Base-by-base conservation (phyloP, 2,113 vertebrate genomes). In the Nestor notabilis region DNA sequence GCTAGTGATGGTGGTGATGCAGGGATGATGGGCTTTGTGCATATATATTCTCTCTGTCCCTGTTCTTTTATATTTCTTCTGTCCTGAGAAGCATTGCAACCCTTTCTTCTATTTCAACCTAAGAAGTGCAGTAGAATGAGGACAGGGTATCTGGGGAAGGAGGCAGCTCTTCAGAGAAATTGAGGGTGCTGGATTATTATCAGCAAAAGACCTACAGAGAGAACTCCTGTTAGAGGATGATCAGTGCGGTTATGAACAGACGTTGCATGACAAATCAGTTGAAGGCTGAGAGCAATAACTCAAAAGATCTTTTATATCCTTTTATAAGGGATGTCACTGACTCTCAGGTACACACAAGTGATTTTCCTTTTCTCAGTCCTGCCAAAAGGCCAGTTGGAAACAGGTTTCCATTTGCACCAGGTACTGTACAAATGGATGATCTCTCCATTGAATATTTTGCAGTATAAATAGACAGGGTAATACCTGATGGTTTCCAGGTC, bases 391-490 rank as follows among this genome's bases (percentile, higher is more conserved):
- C 3, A 2, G 10, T 3, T 60, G 53, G 72, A 46, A 86, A 17
- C 10, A 47, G 39, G 21, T 29, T 94, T 85, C 52, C 37, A 15
- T 61, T 85, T 28, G 39, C 44, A 52, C 24, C 17, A 53, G 65
- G 35, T n/a, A 5, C 1, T 2, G 15, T 20, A 2, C 11, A 18
- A 37, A 52, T 1, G 27, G 27, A 37, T 41, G 25, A 70, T 33
- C 41, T 49, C 31, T 71, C 21, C 5, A 0, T 13, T 4, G 71
- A 39, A 52, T 53, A 28, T n/a, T 49, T 2, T 47, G 17, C 11
- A 8, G 2, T 23, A 10, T 5, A 44, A 87, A 46, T 17, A 56
- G 53, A 44, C 2, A 27, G 47, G 55, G 39, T 23, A 5, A 37
- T 2, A 27, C 6, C 41, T 10, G 76, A 31, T 21, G 39, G 33